These are phyloP conservation scores for Phacellophora camtschatica DNA, from an alignment of 30 jellyfish, hydroid and myxozoan species.

Conservation along the genomic window DNA sequence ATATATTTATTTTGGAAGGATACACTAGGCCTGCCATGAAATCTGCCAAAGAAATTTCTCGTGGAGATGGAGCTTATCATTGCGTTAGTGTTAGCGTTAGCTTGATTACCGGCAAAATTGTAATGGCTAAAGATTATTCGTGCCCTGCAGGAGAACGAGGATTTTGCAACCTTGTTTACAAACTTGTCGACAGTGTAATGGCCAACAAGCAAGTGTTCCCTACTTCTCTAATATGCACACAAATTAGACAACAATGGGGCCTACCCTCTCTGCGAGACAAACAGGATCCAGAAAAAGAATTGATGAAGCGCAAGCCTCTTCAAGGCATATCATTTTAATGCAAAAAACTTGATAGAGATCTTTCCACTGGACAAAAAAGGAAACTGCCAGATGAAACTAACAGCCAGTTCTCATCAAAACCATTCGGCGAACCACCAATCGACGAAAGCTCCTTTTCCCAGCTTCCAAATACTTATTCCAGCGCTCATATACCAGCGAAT, in stretches of 20 bases:
- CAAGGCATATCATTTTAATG: background rate
- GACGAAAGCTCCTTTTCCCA: too few species aligned
- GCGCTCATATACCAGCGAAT: background rate
- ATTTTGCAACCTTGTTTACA: background rate
- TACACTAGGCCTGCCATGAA: slow-evolving; percentile 12
- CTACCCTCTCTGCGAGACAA: background rate
- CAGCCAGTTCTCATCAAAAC: background rate
- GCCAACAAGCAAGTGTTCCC: too few species aligned
- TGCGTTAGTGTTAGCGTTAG: background rate
- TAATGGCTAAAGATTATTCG: background rate
- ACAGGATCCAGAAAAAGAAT: slow-evolving; percentile 11
- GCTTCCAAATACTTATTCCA: background rate
- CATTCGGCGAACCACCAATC: background rate
- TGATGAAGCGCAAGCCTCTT: background rate
- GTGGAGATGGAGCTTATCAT: background rate
- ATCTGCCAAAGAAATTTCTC: background rate
- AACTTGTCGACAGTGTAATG: background rate
- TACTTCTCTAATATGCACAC: background rate
- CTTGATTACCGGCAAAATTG: background rate
- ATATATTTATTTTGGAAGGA: slow-evolving; percentile 6
- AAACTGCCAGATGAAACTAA: background rate
- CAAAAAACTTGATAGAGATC: background rate
- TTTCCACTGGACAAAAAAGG: background rate
- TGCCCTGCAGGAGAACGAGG: slow-evolving; percentile 4
- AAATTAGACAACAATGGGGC: background rate